Percentiles rank a stretch among this genome's conserved stretches.
These are phyloP conservation scores for Drosophila bocqueti DNA, from an alignment of 1,140 invertebrate genomes.

Conservation along the genomic window DNA sequence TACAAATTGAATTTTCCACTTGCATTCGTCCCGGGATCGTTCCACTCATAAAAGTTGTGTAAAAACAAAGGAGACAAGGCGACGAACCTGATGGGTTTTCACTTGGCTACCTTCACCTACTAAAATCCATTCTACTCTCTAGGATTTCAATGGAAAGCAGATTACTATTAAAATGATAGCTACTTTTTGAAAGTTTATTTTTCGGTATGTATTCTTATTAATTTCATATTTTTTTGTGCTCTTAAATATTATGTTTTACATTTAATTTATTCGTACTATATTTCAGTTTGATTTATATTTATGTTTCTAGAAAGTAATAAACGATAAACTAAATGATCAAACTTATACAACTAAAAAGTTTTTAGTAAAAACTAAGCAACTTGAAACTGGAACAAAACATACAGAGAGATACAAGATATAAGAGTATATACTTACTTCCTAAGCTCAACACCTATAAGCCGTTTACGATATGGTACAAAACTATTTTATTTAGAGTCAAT, in stretches of 20 bases:
- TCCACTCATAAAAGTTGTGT: slow-evolving; percentile 12
- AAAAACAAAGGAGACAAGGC: slow-evolving; percentile 26
- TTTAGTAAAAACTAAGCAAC: too few relatives aligned
- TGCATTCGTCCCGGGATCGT: slow-evolving; percentile 55
- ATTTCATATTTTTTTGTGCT: too few relatives aligned
- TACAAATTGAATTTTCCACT: slow-evolving; percentile 83
- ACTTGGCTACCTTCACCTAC: slow-evolving; percentile 26
- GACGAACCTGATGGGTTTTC: slow-evolving; percentile 16
- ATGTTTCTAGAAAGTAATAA: too few relatives aligned
- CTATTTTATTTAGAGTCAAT: not conserved
- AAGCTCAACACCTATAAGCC: too few relatives aligned
- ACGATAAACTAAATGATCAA: not conserved
- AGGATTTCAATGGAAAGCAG: not conserved
- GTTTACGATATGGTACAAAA: not conserved
- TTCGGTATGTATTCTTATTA: too few relatives aligned
- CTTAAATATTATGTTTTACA: too few relatives aligned
- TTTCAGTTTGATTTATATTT: too few relatives aligned
- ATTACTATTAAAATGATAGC: not conserved
- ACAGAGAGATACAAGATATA: not conserved
- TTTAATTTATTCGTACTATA: too few relatives aligned
- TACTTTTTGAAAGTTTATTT: not conserved
- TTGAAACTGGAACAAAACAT: not conserved
- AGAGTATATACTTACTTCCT: not conserved
- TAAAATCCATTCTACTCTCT: not conserved
- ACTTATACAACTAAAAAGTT: not conserved